Conservation (phyloP, 1,140 invertebrate genomes). For the Chionoecetes opilio region DNA sequence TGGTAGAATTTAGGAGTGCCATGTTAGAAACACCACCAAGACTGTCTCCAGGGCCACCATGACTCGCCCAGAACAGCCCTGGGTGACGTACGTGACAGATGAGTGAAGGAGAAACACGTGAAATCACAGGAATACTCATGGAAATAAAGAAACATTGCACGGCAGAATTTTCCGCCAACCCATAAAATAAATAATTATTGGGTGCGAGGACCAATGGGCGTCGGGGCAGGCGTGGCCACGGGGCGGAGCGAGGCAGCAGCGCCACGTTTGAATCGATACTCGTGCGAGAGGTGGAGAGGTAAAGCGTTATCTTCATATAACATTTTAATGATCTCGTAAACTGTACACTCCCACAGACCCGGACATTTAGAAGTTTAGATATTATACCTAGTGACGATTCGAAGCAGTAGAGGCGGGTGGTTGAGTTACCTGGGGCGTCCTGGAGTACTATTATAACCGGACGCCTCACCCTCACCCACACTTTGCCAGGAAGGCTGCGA, state of each 20-base stretch:
- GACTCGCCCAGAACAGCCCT: background rate
- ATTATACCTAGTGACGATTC: constrained; percentile 66
- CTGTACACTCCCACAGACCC: constrained; percentile 59
- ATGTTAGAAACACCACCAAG: background rate
- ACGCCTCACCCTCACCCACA: no score
- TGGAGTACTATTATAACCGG: background rate
- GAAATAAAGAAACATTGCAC: constrained; percentile 22
- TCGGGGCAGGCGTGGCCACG: constrained; percentile 71
- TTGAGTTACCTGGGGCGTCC: background rate
- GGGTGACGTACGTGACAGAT: background rate
- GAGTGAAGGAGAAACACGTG: background rate
- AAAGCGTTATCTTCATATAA: constrained; percentile 75
- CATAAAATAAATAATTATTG: constrained; percentile 76
- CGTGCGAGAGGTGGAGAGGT: constrained; percentile 57
- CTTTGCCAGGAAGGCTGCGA: background rate
- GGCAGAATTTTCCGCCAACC: constrained; percentile 60
- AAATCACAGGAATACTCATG: background rate
- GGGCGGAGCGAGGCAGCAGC: constrained; percentile 67
- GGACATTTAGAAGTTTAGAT: constrained; percentile 77
- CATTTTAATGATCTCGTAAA: constrained; percentile 75
- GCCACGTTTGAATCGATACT: constrained; percentile 77
- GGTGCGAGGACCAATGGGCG: constrained; percentile 71
- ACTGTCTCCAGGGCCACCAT: background rate
- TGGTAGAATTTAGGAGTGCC: constrained; percentile 50
- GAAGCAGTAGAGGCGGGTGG: constrained; percentile 38